Evolutionary conservation across 2,113 vertebrate genomes (phyloP).

Genomic region (Corythoichthys haematopterus): DNA sequence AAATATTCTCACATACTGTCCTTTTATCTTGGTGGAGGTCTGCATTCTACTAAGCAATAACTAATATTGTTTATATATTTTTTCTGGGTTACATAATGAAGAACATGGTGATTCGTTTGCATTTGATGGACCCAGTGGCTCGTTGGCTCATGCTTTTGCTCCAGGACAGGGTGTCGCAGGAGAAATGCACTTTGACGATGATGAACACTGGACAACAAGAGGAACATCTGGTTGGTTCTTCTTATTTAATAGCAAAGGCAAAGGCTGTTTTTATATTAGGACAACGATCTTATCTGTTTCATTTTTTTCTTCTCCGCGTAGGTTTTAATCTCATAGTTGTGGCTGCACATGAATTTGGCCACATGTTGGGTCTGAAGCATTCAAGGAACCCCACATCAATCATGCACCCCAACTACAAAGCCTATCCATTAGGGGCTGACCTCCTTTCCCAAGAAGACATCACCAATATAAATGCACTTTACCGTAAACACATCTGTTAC

Average conservation of each 20-base stretch:
- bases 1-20: not conserved
- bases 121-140: constrained; percentile 84
- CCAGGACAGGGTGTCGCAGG: constrained; percentile 81
- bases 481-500: constrained; percentile 62
- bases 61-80: constrained; percentile 24
- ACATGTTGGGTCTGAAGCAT: constrained; percentile 79
- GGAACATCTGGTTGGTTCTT: constrained; percentile 56
- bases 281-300: not conserved
- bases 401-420: constrained; percentile 79
- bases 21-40: not conserved
- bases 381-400: constrained; percentile 71
- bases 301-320: constrained; percentile 43
- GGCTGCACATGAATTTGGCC: constrained; percentile 82
- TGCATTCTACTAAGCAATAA: not conserved
- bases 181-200: constrained; percentile 86
- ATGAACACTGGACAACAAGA: constrained; percentile 79
- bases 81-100: constrained; percentile 43
- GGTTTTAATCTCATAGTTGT: constrained; percentile 73
- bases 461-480: constrained; percentile 74
- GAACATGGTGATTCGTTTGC: constrained; percentile 83
- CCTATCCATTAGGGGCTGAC: constrained; percentile 21
- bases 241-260: not conserved
- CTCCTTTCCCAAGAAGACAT: constrained; percentile 75
- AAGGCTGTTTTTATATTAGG: not conserved
- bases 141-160: constrained; percentile 88